These are phyloP conservation scores for Caenorhabditis becei DNA, from an alignment of 2,888 invertebrate genomes.

Conservation along the genomic window DNA sequence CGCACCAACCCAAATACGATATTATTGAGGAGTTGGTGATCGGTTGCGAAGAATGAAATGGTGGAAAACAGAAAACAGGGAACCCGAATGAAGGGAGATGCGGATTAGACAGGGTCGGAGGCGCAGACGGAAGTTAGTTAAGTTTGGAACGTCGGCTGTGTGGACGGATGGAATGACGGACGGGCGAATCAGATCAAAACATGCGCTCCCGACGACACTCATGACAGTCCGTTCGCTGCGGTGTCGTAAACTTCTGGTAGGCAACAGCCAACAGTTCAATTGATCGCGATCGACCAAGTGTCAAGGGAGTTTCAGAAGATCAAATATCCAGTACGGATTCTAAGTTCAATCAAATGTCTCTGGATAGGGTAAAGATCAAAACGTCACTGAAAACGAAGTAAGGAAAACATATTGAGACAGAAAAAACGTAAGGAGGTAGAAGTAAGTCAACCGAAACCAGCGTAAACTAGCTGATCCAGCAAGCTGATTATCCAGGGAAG, in stretches of 20 bases:
- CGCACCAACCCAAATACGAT: conserved; percentile 49
- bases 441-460: not conserved
- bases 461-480: not conserved
- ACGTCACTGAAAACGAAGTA: too few species aligned
- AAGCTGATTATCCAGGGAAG: conserved; percentile 9
- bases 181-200: conserved; percentile 51
- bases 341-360: not conserved
- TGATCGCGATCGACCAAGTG: conserved; percentile 7
- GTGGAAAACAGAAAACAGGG: conserved; percentile 26
- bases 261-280: conserved; percentile 43
- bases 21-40: conserved; percentile 37
- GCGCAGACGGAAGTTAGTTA: conserved; percentile 34
- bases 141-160: conserved; percentile 29
- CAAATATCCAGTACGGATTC: conserved; percentile 3
- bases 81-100: conserved; percentile 3
- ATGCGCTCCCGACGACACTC: conserved; percentile 32
- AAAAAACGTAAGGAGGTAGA: not conserved
- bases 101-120: conserved; percentile 37
- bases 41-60: conserved; percentile 21
- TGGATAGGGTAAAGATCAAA: too few species aligned
- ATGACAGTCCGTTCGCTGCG: conserved; percentile 32
- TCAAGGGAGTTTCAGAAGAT: conserved; percentile 7
- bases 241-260: conserved; percentile 35
- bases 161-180: conserved; percentile 13
- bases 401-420: too few species aligned